Conservation (phyloP, 2,888 invertebrate genomes). For the Augochlorella aurata region DNA sequence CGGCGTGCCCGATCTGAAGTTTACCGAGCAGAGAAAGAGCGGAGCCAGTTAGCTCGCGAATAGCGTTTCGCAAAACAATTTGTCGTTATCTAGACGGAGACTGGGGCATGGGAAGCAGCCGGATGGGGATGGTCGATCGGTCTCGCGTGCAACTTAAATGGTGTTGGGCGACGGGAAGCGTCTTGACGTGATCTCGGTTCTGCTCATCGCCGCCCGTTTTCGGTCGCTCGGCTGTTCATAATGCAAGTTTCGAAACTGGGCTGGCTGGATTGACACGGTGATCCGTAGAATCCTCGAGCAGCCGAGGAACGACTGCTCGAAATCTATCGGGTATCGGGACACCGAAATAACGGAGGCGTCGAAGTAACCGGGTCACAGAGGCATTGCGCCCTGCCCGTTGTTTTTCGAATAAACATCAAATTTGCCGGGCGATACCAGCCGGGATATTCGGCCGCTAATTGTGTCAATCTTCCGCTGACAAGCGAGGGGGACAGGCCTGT, state of each 20-base stretch:
- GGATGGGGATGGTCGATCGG: neutral
- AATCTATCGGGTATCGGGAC: neutral
- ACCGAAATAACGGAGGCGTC: neutral
- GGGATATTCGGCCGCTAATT: slow-evolving; percentile 8
- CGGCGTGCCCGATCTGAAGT: neutral
- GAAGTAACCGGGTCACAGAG: neutral
- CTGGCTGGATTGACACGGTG: neutral
- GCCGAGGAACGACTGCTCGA: neutral
- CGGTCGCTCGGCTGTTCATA: slow-evolving; percentile 3
- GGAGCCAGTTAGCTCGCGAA: neutral
- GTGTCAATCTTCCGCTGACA: slow-evolving; percentile 11
- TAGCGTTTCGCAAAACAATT: slow-evolving; percentile 8
- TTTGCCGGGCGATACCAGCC: neutral
- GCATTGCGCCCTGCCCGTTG: neutral
- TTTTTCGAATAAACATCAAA: slow-evolving; percentile 11
- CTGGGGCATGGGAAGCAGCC: neutral
- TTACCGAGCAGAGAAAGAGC: neutral
- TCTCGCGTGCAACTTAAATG: neutral
- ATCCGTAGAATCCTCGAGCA: neutral
- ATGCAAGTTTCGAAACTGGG: slow-evolving; percentile 10
- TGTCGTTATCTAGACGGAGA: neutral
- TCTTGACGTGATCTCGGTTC: neutral
- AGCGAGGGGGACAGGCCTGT: slow-evolving; percentile 1
- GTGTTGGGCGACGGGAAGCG: neutral
- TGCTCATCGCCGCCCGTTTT: neutral